Conservation (phyloP, 2,797 vertebrate genomes). For the Synanceia verrucosa region DNA sequence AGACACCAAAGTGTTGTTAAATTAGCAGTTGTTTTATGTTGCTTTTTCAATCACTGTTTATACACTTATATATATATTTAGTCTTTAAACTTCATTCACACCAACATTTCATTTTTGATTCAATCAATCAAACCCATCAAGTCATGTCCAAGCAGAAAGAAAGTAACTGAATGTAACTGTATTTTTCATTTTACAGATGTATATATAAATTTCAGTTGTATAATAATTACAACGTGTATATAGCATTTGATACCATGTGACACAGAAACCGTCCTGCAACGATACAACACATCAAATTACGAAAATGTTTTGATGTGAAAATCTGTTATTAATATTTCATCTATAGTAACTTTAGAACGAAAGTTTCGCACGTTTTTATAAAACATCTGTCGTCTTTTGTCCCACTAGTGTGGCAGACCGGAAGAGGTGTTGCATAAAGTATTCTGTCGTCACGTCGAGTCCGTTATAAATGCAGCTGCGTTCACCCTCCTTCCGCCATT, state of each 20-base stretch:
- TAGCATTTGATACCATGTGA: neutral
- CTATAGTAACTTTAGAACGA: accelerated
- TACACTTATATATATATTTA: neutral
- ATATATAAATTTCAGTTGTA: too few relatives aligned
- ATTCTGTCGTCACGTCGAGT: conserved; percentile 49
- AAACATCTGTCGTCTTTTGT: neutral
- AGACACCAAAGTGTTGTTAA: too few relatives aligned
- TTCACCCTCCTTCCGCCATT: conserved; percentile 48
- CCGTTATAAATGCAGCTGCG: conserved; percentile 41
- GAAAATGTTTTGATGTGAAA: accelerated
- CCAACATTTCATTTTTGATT: neutral
- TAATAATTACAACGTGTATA: too few relatives aligned
- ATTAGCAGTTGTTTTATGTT: neutral
- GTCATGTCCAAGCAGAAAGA: too few relatives aligned
- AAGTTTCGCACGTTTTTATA: neutral
- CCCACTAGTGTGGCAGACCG: neutral
- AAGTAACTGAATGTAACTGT: neutral
- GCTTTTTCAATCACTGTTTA: neutral
- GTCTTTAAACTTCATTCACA: neutral
- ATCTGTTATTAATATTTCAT: neutral
- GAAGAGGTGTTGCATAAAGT: conserved; percentile 38
- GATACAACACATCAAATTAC: neutral
- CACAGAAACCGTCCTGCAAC: neutral
- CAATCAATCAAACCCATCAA: neutral
- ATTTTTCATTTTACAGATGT: neutral